Conservation (phyloP, 2,113 vertebrate species). For the Pterocles orientalis region DNA sequence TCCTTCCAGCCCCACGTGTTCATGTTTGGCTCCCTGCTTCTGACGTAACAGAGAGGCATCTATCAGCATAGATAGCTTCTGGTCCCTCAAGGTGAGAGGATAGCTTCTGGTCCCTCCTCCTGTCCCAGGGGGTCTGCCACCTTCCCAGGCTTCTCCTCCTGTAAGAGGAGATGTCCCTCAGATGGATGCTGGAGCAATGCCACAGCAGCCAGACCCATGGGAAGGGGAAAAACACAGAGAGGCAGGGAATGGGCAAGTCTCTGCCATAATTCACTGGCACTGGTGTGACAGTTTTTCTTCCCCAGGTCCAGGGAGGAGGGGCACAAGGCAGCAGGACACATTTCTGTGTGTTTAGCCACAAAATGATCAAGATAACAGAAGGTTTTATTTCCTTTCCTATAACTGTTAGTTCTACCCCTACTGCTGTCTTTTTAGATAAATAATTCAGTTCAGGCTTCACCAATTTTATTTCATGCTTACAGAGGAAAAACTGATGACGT, state of each 20-base stretch:
- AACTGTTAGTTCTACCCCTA: background rate
- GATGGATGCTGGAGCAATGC: background rate
- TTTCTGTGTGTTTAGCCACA: fast-evolving
- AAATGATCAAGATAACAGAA: background rate
- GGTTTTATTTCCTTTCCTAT: background rate
- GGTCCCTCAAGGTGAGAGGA: background rate
- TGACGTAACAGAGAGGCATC: background rate
- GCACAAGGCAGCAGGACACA: background rate
- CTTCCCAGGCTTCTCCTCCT: background rate
- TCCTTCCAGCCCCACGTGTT: background rate
- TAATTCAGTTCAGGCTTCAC: background rate
- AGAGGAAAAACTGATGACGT: background rate
- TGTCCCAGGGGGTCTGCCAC: background rate
- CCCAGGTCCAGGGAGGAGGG: background rate
- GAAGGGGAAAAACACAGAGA: background rate
- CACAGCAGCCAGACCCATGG: fast-evolving
- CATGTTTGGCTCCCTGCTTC: background rate
- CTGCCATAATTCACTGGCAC: background rate
- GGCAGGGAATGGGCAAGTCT: fast-evolving
- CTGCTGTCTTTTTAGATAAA: slow-evolving; percentile 9
- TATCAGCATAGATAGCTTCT: background rate
- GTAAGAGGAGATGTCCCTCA: background rate
- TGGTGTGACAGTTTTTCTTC: background rate
- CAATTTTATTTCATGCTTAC: background rate
- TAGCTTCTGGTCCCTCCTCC: background rate